These are phyloP conservation scores for Trichogramma pretiosum DNA, from an alignment of 1,140 invertebrate genomes.

Conservation along the genomic window DNA sequence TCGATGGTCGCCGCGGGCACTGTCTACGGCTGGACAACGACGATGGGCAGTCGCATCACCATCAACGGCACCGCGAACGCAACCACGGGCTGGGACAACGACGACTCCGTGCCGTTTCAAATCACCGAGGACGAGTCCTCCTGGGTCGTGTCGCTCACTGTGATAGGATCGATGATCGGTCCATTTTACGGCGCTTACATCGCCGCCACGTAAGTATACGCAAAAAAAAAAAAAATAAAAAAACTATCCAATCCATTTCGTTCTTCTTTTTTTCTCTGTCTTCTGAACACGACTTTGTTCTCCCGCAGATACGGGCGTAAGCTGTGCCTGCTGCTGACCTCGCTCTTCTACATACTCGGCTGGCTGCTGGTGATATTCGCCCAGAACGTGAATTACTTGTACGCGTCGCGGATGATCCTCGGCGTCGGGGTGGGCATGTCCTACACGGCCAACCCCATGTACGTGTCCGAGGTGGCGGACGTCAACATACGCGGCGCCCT, in stretches of 20 bases:
- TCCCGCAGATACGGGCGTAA: conserved; percentile 58
- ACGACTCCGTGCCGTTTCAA: conserved; percentile 28
- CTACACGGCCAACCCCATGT: conserved; percentile 63
- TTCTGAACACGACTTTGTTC: too few relatives aligned
- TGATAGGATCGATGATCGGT: conserved; percentile 45
- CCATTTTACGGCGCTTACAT: conserved; percentile 41
- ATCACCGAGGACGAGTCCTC: conserved; percentile 33
- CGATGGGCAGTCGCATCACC: conserved; percentile 29
- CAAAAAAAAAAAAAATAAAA: too few relatives aligned
- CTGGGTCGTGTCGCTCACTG: conserved; percentile 39
- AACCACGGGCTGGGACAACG: too few relatives aligned
- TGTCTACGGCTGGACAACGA: conserved; percentile 42
- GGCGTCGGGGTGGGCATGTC: conserved; percentile 64
- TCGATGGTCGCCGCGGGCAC: conserved; percentile 43
- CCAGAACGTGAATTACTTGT: conserved; percentile 44
- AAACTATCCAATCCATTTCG: too few relatives aligned
- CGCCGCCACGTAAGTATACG: conserved; percentile 26
- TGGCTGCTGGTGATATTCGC: conserved; percentile 59
- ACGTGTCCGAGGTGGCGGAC: conserved; percentile 60
- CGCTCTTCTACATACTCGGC: conserved; percentile 56
- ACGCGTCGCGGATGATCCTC: conserved; percentile 50
- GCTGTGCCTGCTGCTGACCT: conserved; percentile 53
- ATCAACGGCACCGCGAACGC: conserved; percentile 17
- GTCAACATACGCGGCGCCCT: conserved; percentile 60
- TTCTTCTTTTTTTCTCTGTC: too few relatives aligned